Conservation (phyloP, 2,113 vertebrate genomes). For the Ptychochromis oligacanthus region DNA sequence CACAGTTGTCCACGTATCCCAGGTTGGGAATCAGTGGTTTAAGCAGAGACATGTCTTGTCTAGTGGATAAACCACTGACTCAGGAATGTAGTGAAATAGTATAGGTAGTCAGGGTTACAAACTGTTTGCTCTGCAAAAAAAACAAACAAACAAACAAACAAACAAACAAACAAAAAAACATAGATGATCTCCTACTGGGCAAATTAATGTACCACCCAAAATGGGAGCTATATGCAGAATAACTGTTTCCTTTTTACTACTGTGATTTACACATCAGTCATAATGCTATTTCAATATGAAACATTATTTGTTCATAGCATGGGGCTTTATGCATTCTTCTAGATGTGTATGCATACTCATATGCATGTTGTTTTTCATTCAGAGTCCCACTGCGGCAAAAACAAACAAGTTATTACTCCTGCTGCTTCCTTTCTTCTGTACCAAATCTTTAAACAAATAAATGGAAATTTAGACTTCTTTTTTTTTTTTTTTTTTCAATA, state of each 20-base stretch:
- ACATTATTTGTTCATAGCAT: slow-evolving; percentile 30
- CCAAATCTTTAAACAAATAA: slow-evolving; percentile 38
- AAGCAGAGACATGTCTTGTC: neutral
- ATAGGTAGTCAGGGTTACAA: neutral
- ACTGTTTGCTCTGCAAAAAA: neutral
- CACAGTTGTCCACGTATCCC: no score
- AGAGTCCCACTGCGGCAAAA: slow-evolving; percentile 50
- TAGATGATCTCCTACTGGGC: neutral
- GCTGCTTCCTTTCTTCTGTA: slow-evolving; percentile 29
- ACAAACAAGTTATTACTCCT: slow-evolving; percentile 58
- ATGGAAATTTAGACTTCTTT: slow-evolving; percentile 39
- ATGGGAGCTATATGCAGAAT: neutral
- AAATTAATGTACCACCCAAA: neutral
- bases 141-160: no score
- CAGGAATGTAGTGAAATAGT: neutral
- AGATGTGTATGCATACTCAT: slow-evolving; percentile 15
- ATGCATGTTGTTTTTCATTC: slow-evolving; percentile 28
- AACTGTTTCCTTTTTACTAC: neutral
- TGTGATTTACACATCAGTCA: slow-evolving; percentile 28
- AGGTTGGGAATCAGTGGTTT: neutral
- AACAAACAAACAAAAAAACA: neutral
- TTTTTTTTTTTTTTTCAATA: no score
- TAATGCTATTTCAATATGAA: neutral
- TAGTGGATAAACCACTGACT: no score
- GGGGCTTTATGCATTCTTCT: slow-evolving; percentile 22